Evolutionary conservation across 2,113 vertebrate genomes (phyloP), one percentile per base, ranked within the genome.

Genomic region (Pangasianodon hypophthalmus): DNA sequence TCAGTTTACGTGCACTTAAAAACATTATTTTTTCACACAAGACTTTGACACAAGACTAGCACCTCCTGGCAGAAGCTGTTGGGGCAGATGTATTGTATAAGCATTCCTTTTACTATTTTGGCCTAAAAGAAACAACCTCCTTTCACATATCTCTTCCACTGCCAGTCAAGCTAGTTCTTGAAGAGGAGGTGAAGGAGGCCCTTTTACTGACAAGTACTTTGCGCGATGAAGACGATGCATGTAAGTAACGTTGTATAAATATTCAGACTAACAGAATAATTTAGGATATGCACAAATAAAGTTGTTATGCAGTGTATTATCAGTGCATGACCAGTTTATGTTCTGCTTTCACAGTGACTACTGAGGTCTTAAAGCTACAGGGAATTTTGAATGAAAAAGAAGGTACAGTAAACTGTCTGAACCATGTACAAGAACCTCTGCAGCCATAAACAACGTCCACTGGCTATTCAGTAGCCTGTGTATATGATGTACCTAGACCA

Each of bases 311-410:
- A 81, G 1, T 46, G 24, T 24, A 62, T 71, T 60, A 60, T 8
- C 44, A 5, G 24, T 50, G 24, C 18, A 13, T 56, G 71, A 48
- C 19, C 10, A 26, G 6, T 44, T 84, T 52, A 11, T 48, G 1
- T 85, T 44, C 84, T 91, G 14, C 89, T 91, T 84, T 86, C 41
- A 14, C 89, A 96, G 96, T 96, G 80, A 90, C 92, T 88, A 50
- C 87, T 54, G 91, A 95, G 88, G 88, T 85, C 54, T 88, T 88
- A 80, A 84, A 94, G 73, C 81, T 96, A 52, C 93, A 96, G 67
- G 90, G 19, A 79, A 91, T 64, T 6, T 60, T 89, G 14, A 93
- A 92, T 89, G 94, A 95, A 90, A 96, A 95, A 92, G 92, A 96
- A 95, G 96, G 96, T 96, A 92, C 13, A 83, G 0, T 62, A 19